These are phyloP conservation scores for Pagrus major DNA, from an alignment of 2,113 vertebrate species.

Conservation along the genomic window DNA sequence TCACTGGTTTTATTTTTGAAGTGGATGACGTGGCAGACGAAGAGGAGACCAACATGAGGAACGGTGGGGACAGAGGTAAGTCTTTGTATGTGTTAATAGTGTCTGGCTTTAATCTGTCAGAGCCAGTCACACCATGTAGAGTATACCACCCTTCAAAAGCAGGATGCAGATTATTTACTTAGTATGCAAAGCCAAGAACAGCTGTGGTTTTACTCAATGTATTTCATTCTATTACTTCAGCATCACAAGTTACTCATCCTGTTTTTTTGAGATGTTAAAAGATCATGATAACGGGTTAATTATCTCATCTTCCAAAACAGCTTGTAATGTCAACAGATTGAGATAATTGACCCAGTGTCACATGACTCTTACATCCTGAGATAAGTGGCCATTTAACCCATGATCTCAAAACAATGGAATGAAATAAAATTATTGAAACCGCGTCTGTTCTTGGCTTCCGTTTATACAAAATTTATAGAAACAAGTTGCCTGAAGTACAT, in stretches of 20 bases:
- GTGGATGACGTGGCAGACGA: conserved; percentile 91
- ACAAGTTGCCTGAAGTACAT: conserved; percentile 11
- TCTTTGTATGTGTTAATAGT: neutral
- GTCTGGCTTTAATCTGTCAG: neutral
- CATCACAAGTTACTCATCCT: neutral
- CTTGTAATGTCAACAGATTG: too few relatives aligned
- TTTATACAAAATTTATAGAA: neutral
- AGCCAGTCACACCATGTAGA: neutral
- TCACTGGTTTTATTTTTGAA: conserved; percentile 66
- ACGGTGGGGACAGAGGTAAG: conserved; percentile 92
- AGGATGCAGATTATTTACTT: neutral
- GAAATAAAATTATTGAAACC: conserved; percentile 8
- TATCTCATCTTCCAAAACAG: too few relatives aligned
- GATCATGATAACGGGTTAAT: neutral
- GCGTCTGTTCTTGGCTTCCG: neutral
- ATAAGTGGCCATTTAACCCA: conserved; percentile 3
- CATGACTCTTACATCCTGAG: conserved; percentile 1
- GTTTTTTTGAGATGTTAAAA: neutral
- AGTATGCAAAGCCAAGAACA: neutral
- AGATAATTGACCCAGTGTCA: neutral
- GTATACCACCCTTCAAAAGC: neutral
- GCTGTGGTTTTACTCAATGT: neutral
- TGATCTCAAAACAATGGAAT: neutral
- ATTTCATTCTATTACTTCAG: neutral
- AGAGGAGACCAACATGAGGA: conserved; percentile 90